Base-by-base conservation (phyloP, 2,888 invertebrate genomes). In the Ditula angustiorana region DNA sequence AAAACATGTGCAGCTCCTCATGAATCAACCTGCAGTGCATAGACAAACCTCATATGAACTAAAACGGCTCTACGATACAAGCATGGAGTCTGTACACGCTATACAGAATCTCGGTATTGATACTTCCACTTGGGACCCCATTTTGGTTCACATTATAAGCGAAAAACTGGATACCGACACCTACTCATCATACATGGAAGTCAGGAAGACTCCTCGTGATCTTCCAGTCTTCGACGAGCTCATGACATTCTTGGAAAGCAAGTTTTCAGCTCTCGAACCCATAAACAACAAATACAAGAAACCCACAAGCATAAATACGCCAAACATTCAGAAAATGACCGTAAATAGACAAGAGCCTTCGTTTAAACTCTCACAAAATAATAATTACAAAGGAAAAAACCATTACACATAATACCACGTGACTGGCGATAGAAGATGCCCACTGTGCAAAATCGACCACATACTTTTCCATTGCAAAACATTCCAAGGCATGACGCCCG, bases 371-470 rank as follows among this genome's bases (percentile, higher is more conserved):
- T n/a, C n/a, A n/a, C n/a, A n/a, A n/a, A n/a, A n/a, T n/a, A n/a
- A n/a, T n/a, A n/a, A n/a, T n/a, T n/a, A n/a, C n/a, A n/a, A n/a
- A n/a, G n/a, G n/a, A n/a, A n/a, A n/a, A n/a, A n/a, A n/a, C n/a
- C n/a, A n/a, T n/a, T n/a, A n/a, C n/a, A n/a, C n/a, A n/a, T n/a
- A n/a, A n/a, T n/a, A n/a, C n/a, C n/a, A n/a, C n/a, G n/a, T n/a
- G n/a, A n/a, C n/a, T n/a, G n/a, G n/a, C n/a, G n/a, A n/a, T n/a
- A n/a, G n/a, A n/a, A n/a, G n/a, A 13, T 67, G 67, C 44, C 66
- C 68, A 11, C n/a, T 61, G 28, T 68, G 70, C 55, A 52, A 66
- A 24, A 58, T 19, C 2, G 60, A 55, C 44, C 70, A 70, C 28
- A 46, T 55, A 19, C 26, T 71, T 26, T 66, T 67, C 60, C 58